phyloP scores from a whole-genome alignment of 2,888 invertebrate species.

The Agrochola circellaris region DNA sequence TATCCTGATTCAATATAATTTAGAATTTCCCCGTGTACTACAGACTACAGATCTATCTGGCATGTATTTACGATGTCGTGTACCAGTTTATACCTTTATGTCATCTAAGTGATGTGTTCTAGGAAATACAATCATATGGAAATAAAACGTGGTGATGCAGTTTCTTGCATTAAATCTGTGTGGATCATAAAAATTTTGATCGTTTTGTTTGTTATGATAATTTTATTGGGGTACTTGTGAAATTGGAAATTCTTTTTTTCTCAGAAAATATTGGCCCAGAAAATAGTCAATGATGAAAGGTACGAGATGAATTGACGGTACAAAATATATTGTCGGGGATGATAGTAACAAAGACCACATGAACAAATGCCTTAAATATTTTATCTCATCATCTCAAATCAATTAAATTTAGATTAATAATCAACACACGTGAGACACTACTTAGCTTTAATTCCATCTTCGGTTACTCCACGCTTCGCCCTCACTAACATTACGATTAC shows the following conservation, averaged over 20 bases:
- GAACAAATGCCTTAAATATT: background rate
- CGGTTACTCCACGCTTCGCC: slow-evolving; percentile 52
- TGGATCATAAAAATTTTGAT: slow-evolving; percentile 63
- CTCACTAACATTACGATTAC: slow-evolving; percentile 65
- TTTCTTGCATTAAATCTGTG: slow-evolving; percentile 58
- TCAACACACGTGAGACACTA: slow-evolving; percentile 46
- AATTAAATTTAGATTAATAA: slow-evolving; percentile 41
- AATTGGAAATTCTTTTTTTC: slow-evolving; percentile 44
- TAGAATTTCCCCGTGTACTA: slow-evolving; percentile 61
- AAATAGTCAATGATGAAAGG: background rate
- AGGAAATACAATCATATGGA: slow-evolving; percentile 66
- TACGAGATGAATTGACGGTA: background rate
- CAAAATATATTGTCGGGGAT: background rate
- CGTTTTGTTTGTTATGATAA: slow-evolving; percentile 64
- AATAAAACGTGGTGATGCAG: slow-evolving; percentile 52
- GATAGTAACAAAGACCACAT: background rate
- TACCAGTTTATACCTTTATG: slow-evolving; percentile 61
- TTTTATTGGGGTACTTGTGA: slow-evolving; percentile 41
- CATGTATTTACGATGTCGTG: slow-evolving; percentile 76
- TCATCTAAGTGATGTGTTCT: slow-evolving; percentile 64
- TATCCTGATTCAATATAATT: slow-evolving; percentile 75
- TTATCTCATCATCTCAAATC: background rate
- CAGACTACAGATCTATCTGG: slow-evolving; percentile 67
- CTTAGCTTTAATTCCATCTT: slow-evolving; percentile 53
- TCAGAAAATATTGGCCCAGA: background rate